Base-by-base conservation (phyloP, 2,113 vertebrate species). In the Corythoichthys haematopterus region DNA sequence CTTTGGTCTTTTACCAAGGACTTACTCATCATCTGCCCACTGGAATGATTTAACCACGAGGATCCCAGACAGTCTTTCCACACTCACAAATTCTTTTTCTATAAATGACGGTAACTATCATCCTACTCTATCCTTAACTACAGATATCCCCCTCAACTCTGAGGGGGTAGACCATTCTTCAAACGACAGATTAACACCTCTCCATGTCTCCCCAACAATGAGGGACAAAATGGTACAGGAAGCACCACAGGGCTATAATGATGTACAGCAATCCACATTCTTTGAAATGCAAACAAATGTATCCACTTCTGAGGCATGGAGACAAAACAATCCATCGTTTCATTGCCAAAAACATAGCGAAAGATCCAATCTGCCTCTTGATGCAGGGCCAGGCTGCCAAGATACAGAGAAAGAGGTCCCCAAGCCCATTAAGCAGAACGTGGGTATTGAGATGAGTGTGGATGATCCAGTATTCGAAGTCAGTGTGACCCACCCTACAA, bases 381-480 rank as follows among this genome's bases (percentile, higher is more conserved):
- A 43, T 63, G n/a, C 55, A 0, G 37, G 53, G 63, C 57, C 72
- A 70, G 65, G 45, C 53, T 66, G 63, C 33, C 78, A 70, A 73
- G 52, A 55, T 63, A 46, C 20, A 45, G 66, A 79, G 60, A 68
- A 51, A 43, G 33, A 2, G 2, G 55, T 67, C 64, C 52, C 46
- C 7, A 6, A 56, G 63, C 47, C 65, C 58, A 15, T 50, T 53
- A 61, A 70, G 65, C 72, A 69, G 68, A 79, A 73, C 15, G 13
- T 48, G 57, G 84, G 74, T 59, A 75, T 88, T 2, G 91, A 93
- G 82, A 92, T 93, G 91, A 92, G 86, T 66, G 92, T 92, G 53
- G 92, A 93, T 66, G 91, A 87, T 64, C 91, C 91, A 7, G 84
- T 87, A 70, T 65, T 74, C 58, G 76, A 74, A 16, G 38, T n/a